Conservation (phyloP, 2,888 invertebrate genomes). For the Amphipoea oculea region DNA sequence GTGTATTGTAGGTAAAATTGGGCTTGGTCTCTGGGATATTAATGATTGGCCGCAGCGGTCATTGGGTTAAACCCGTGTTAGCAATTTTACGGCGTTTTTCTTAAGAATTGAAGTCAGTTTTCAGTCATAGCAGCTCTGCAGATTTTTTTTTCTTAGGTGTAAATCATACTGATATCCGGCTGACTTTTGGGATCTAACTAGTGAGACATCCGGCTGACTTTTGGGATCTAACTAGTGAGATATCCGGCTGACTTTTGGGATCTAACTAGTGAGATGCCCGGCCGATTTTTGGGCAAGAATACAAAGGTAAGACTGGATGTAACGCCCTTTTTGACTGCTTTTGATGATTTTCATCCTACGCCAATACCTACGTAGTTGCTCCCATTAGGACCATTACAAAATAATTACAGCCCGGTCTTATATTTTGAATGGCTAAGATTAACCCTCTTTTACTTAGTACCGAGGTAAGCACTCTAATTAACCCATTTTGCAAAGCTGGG, state of each 20-base stretch:
- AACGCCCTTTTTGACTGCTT: not conserved
- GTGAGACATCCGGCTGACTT: not conserved
- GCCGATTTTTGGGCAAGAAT: not conserved
- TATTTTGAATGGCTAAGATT: conserved; percentile 40
- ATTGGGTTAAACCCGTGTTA: not conserved
- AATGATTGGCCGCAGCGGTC: not conserved
- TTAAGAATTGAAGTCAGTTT: not conserved
- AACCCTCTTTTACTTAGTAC: conserved; percentile 35
- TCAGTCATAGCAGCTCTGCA: not conserved
- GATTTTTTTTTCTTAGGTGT: no score
- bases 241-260: not conserved
- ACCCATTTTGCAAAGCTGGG: conserved; percentile 45
- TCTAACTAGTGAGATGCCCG: no score
- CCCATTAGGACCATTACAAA: conserved; percentile 15
- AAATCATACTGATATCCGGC: not conserved
- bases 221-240: not conserved
- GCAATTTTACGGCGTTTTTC: not conserved
- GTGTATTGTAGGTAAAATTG: conserved; percentile 3
- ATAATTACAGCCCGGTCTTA: conserved; percentile 36
- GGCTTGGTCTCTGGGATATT: conserved; percentile 11
- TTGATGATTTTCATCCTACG: not conserved
- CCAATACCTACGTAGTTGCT: not conserved
- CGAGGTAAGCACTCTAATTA: conserved; percentile 51
- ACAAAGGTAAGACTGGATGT: not conserved
- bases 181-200: not conserved